Percentiles rank a stretch among this genome's conserved stretches.
Conservation (phyloP, 2,888 invertebrate genomes). For the Kryphioiulus occultus region DNA sequence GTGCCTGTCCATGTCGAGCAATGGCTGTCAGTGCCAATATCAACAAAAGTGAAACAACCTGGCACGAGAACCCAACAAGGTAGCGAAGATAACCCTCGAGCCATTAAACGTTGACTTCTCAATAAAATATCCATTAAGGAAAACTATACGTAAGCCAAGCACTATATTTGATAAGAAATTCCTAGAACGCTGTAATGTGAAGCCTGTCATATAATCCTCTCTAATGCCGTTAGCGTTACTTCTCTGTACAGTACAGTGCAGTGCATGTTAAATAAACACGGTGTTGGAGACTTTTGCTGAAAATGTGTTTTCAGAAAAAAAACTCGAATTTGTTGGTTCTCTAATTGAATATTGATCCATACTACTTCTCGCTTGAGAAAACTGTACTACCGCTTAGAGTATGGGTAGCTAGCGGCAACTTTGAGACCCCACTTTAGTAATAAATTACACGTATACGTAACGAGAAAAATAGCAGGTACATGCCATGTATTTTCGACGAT, state of each 20-base stretch:
- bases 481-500: not conserved
- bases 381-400: too few relatives aligned
- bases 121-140: conserved; percentile 16
- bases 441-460: too few relatives aligned
- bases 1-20: not conserved
- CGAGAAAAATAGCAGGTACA: not conserved
- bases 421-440: too few relatives aligned
- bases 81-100: not conserved
- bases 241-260: not conserved
- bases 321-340: not conserved
- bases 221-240: not conserved
- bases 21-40: not conserved
- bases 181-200: not conserved
- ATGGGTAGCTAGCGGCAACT: too few relatives aligned
- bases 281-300: not conserved
- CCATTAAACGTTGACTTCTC: not conserved
- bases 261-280: not conserved
- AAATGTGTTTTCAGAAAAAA: not conserved
- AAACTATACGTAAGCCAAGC: not conserved
- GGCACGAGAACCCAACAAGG: not conserved
- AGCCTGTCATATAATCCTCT: not conserved
- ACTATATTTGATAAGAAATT: conserved; percentile 17
- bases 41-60: not conserved
- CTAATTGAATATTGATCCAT: not conserved
- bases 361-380: not conserved